These are phyloP conservation scores for Cryptophagus acutangulus DNA, from an alignment of 2,888 invertebrate genomes.

Conservation along the genomic window DNA sequence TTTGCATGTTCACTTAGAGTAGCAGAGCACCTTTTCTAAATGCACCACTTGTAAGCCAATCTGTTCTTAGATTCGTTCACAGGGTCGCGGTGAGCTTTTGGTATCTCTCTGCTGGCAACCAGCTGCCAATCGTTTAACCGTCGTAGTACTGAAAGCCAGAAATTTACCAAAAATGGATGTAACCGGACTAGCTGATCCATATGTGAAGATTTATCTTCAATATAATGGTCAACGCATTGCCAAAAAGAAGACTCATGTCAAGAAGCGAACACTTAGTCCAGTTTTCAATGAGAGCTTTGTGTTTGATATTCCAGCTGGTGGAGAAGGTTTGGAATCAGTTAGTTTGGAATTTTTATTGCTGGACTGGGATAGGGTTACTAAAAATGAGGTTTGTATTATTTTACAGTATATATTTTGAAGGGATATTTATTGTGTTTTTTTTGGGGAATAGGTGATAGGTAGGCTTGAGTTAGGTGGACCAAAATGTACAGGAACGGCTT, in stretches of 20 bases:
- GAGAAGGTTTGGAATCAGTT: conserved; percentile 74
- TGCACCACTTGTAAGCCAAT: not conserved
- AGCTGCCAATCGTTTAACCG: conserved; percentile 90
- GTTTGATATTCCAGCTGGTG: conserved; percentile 83
- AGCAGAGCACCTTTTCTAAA: not conserved
- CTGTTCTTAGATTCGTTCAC: conserved; percentile 71
- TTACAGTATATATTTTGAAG: too few relatives aligned
- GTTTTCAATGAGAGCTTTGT: conserved; percentile 99
- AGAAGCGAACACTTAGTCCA: conserved; percentile 94
- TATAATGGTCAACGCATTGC: conserved; percentile 97
- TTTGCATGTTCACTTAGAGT: not conserved
- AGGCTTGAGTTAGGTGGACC: conserved; percentile 86
- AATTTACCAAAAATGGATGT: conserved; percentile 98
- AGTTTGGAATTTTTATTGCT: conserved; percentile 83
- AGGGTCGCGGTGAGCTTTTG: conserved; percentile 90
- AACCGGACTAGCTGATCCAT: conserved; percentile 94
- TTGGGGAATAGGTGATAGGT: conserved; percentile 76
- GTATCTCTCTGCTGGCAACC: conserved; percentile 98
- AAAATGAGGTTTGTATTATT: conserved; percentile 74
- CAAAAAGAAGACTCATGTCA: conserved; percentile 98
- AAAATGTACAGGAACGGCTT: conserved; percentile 73
- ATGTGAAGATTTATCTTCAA: conserved; percentile 93
- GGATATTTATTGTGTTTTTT: conserved; percentile 9
- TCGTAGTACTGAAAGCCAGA: conserved; percentile 93
- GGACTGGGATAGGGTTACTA: conserved; percentile 97